Base-by-base conservation (phyloP, 1,140 invertebrate genomes). In the Drosophila rufa region DNA sequence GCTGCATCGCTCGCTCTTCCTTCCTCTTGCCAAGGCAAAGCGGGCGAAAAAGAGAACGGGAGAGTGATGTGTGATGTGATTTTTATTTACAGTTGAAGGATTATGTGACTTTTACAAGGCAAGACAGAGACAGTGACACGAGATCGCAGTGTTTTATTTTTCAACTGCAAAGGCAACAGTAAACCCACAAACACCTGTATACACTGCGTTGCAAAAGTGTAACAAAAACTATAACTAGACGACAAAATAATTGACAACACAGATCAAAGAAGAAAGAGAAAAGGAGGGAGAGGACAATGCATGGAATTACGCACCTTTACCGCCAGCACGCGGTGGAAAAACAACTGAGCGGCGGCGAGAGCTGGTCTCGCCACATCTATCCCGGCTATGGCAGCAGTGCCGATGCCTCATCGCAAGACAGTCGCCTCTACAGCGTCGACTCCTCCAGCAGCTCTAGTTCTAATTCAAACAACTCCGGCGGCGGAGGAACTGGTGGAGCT, bases 311-410 rank as follows among this genome's bases (percentile, higher is more conserved):
- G 17, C 92, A 93, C 79, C 82, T 93, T 50, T 92, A 91, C 77
- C 87, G 92, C 45, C 92, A 93, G 71, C 92, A 93, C 58, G 92
- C 92, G 56, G 80, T 93, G n/a, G 92, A 93, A 51, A 92, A 93
- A 53, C 91, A 93, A 62, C 43, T 92, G 8, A 93, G 92, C 78
- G 69, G 59, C 40, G 66, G 71, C 38, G 92, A 93, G 30, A 83
- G 86, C 57, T 92, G 92, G 92, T 66, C 77, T 9, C 90, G 87
- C 36, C 82, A 84, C 19, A 61, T 79, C 53, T 77, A 71, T 40
- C 66, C 62, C 9, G 17, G 59, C 42, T 91, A 83, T 56, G 66
- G 70, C 17, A 79, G 81, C 70, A 79, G 64, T 45, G 79, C 51
- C 47, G 71, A 68, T 48, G 80, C 75, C 15, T 45, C 69, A 8